These are phyloP conservation scores for Leucoma salicis DNA, from an alignment of 2,888 invertebrate genomes.

Conservation along the genomic window DNA sequence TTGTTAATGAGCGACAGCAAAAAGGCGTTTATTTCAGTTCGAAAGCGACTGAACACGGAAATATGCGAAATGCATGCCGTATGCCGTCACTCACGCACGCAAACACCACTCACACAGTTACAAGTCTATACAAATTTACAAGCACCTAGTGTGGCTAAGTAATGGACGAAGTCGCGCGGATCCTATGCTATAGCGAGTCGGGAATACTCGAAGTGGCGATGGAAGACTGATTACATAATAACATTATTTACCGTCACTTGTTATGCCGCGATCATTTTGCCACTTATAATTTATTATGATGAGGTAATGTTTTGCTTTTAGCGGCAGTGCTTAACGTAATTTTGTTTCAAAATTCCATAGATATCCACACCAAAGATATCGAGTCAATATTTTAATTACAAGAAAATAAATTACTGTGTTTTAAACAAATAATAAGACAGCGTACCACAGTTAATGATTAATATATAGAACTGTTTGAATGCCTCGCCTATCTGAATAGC, in stretches of 20 bases:
- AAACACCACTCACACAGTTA: conserved; percentile 23
- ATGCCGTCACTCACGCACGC: conserved; percentile 24
- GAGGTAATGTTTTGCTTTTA: conserved; percentile 45
- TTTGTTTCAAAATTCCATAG: background rate
- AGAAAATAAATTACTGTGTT: background rate
- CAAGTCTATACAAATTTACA: conserved; percentile 56
- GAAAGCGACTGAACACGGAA: conserved; percentile 15
- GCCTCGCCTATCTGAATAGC: background rate
- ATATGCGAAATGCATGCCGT: conserved; percentile 41
- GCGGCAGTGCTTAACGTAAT: conserved; percentile 39
- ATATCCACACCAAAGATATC: background rate
- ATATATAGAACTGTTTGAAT: background rate
- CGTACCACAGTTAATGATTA: background rate
- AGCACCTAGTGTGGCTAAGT: conserved; percentile 55
- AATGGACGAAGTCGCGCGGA: conserved; percentile 65
- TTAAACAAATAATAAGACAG: background rate
- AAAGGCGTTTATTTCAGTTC: background rate
- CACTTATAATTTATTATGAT: conserved; percentile 42
- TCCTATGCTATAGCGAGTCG: conserved; percentile 36
- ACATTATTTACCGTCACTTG: conserved; percentile 28
- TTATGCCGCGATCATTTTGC: conserved; percentile 32
- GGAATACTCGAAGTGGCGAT: conserved; percentile 36
- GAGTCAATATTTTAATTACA: background rate
- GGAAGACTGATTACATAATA: conserved; percentile 62
- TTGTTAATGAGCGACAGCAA: background rate